Percentiles rank a stretch among this genome's conserved stretches.
Conservation (phyloP, 2,888 invertebrate species). For the Brachylomia viminalis region DNA sequence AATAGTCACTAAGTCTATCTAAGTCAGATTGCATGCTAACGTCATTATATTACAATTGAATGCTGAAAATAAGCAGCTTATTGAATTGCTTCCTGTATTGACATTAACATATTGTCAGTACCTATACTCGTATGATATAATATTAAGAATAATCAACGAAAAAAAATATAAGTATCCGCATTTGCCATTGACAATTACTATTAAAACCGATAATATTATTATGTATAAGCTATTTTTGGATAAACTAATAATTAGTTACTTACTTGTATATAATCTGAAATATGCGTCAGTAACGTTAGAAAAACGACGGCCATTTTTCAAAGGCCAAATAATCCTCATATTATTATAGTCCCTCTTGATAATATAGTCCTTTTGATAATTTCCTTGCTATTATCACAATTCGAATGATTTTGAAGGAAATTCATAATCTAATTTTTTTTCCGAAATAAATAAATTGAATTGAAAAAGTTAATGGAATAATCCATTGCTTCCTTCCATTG, state of each 20-base stretch:
- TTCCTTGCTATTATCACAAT: neutral
- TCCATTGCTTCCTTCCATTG: neutral
- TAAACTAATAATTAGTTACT: neutral
- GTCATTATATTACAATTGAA: neutral
- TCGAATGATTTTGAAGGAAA: neutral
- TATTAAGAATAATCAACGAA: too few species aligned
- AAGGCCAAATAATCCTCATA: neutral
- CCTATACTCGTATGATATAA: too few species aligned
- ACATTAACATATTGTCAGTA: neutral
- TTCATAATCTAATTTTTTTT: too few species aligned
- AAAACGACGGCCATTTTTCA: neutral
- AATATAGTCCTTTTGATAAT: too few species aligned
- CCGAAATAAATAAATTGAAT: too few species aligned
- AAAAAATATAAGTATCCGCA: neutral
- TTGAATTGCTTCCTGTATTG: neutral
- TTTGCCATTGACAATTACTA: slow-evolving; percentile 8
- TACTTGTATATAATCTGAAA: neutral
- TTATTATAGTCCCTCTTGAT: neutral
- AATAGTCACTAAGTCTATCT: too few species aligned
- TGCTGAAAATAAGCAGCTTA: neutral
- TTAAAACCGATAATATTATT: neutral
- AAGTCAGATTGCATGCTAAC: too few species aligned
- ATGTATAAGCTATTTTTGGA: neutral
- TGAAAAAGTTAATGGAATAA: too few species aligned
- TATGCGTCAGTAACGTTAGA: neutral